A percentile compares a stretch with the other conserved stretches of the same genome.
These are phyloP conservation scores for Drosophila austrosaltans DNA, from an alignment of 2,888 invertebrate species.

Conservation along the genomic window DNA sequence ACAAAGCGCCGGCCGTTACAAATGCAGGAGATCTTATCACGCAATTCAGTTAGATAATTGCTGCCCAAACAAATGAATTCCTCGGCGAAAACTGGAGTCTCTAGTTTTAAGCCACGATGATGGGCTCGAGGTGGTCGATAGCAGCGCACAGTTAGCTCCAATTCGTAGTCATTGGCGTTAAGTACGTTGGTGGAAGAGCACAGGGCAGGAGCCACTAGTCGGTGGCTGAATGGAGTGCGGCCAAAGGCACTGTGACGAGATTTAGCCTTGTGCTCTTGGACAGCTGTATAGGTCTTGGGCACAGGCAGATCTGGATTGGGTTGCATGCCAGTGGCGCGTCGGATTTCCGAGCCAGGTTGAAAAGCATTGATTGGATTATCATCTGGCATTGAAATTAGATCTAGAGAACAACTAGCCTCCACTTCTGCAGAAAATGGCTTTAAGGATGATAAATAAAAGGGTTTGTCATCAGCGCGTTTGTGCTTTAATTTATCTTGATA, in stretches of 20 bases:
- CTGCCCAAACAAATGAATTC: conserved; percentile 87
- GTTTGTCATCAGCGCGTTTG: conserved; percentile 1
- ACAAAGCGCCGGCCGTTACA: conserved; percentile 87
- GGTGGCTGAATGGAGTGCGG: conserved; percentile 60
- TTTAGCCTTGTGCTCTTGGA: conserved; percentile 45
- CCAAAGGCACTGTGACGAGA: conserved; percentile 65
- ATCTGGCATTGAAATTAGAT: conserved; percentile 44
- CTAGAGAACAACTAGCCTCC: conserved; percentile 50
- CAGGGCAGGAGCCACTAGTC: conserved; percentile 35
- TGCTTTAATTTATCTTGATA: conserved; percentile 52
- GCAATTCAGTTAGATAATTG: conserved; percentile 88
- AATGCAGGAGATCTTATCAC: conserved; percentile 90
- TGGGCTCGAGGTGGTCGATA: conserved; percentile 84
- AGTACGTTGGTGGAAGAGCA: not conserved
- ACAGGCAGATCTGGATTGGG: conserved; percentile 34
- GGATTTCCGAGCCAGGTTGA: conserved; percentile 41
- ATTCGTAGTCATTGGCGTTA: conserved; percentile 58
- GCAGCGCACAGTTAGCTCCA: conserved; percentile 84
- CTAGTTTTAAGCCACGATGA: conserved; percentile 64
- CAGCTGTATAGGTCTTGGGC: conserved; percentile 45
- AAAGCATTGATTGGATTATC: conserved; percentile 45
- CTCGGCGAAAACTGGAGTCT: conserved; percentile 84
- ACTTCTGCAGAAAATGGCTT: conserved; percentile 32
- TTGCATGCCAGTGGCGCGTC: conserved; percentile 18
- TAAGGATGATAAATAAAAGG: conserved; percentile 50